Percentiles rank a stretch among this genome's conserved stretches.
phyloP scores from a whole-genome alignment of 2,888 invertebrate species.

The Cryptops parisi region DNA sequence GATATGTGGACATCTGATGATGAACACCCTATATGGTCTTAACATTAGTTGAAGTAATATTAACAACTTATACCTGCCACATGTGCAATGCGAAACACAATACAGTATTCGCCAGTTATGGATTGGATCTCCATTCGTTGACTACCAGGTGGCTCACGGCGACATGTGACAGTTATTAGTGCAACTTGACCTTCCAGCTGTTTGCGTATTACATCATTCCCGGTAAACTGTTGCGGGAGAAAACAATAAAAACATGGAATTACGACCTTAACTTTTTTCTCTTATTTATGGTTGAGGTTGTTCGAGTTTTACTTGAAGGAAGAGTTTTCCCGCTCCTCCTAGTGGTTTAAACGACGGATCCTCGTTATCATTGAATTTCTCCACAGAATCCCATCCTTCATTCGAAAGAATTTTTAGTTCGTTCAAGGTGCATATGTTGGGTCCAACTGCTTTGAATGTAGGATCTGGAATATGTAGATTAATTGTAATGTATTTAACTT shows the following conservation, averaged over 20 bases:
- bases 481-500: neutral
- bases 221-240: conserved; percentile 10
- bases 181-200: neutral
- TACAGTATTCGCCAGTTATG: conserved; percentile 7
- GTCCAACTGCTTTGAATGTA: conserved; percentile 4
- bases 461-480: neutral
- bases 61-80: neutral
- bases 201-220: neutral
- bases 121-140: neutral
- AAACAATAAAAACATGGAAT: too few species aligned
- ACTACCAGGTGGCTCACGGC: neutral
- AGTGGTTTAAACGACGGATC: conserved; percentile 8
- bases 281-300: too few species aligned
- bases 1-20: too few species aligned
- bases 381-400: conserved; percentile 7
- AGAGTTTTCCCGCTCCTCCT: conserved; percentile 11
- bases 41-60: too few species aligned
- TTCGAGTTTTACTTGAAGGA: conserved; percentile 7
- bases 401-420: conserved; percentile 2
- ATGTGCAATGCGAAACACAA: conserved; percentile 4
- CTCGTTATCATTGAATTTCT: neutral
- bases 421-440: conserved; percentile 6
- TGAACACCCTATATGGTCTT: too few species aligned
- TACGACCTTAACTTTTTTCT: too few species aligned
- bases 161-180: conserved; percentile 1